phyloP scores from a whole-genome alignment of 2,113 vertebrate species.

The Lasiurus borealis region DNA sequence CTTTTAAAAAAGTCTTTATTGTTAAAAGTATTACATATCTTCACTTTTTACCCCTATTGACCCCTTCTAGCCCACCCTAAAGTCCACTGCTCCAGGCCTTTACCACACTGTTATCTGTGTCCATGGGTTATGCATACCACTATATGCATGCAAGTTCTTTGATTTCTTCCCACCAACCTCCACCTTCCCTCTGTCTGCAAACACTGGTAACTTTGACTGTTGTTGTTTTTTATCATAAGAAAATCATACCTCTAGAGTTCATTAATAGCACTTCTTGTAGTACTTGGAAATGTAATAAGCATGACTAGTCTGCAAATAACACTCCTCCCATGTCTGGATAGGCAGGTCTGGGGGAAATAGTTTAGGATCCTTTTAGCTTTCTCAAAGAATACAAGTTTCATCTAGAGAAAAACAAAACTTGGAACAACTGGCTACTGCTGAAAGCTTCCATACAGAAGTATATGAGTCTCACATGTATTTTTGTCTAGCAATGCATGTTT shows the following conservation, averaged over 20 bases:
- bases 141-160: too few relatives aligned
- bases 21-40: too few relatives aligned
- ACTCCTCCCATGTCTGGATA: background rate
- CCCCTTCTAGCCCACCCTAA: too few relatives aligned
- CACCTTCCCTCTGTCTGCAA: too few relatives aligned
- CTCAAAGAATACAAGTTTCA: background rate
- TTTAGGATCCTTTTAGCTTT: background rate
- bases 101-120: too few relatives aligned
- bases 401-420: background rate
- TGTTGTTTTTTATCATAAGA: slow-evolving; percentile 1
- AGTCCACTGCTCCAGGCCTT: too few relatives aligned
- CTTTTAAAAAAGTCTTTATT: too few relatives aligned
- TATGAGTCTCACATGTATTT: slow-evolving; percentile 15
- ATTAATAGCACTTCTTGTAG: background rate
- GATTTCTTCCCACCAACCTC: too few relatives aligned
- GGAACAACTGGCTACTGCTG: background rate
- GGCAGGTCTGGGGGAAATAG: background rate
- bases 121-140: too few relatives aligned
- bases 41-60: too few relatives aligned
- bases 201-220: background rate
- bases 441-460: background rate
- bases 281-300: background rate
- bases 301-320: background rate
- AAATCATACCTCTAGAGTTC: background rate
- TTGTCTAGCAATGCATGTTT: background rate